Conservation (phyloP, 2,113 vertebrate species). For the Protobothrops flavoviridis region DNA sequence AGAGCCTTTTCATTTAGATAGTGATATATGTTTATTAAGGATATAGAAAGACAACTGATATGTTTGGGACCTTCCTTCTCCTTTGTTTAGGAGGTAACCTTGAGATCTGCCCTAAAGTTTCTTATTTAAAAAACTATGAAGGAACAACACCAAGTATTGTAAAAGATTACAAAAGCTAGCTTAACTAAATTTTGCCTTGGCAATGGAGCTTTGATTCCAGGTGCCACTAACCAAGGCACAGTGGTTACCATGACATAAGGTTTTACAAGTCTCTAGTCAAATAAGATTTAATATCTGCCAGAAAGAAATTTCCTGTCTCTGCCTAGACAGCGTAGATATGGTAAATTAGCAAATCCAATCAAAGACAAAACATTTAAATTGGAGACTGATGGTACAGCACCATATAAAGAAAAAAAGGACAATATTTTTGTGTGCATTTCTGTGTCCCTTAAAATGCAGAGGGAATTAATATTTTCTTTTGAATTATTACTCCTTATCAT, state of each 20-base stretch:
- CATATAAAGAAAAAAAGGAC: not conserved
- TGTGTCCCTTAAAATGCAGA: not conserved
- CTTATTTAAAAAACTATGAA: not conserved
- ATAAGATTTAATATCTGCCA: not conserved
- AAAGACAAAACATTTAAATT: not conserved
- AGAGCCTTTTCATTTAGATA: not conserved
- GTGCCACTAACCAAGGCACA: not conserved
- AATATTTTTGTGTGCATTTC: not conserved
- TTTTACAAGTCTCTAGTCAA: not conserved
- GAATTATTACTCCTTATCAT: not conserved
- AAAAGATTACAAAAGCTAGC: not conserved
- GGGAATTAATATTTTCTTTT: not conserved
- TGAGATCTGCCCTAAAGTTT: not conserved
- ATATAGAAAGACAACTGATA: not conserved
- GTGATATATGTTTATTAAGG: not conserved
- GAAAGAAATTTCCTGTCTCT: conserved; percentile 4
- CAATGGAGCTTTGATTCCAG: not conserved
- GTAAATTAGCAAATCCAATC: not conserved
- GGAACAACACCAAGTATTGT: not conserved
- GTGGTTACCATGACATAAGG: not conserved
- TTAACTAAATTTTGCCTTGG: not conserved
- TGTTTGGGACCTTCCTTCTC: not conserved
- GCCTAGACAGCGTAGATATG: not conserved
- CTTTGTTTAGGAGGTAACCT: too few relatives aligned
- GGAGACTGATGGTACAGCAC: not conserved